These are phyloP conservation scores for Caradrina kadenii DNA, from an alignment of 2,888 invertebrate genomes.

Conservation along the genomic window DNA sequence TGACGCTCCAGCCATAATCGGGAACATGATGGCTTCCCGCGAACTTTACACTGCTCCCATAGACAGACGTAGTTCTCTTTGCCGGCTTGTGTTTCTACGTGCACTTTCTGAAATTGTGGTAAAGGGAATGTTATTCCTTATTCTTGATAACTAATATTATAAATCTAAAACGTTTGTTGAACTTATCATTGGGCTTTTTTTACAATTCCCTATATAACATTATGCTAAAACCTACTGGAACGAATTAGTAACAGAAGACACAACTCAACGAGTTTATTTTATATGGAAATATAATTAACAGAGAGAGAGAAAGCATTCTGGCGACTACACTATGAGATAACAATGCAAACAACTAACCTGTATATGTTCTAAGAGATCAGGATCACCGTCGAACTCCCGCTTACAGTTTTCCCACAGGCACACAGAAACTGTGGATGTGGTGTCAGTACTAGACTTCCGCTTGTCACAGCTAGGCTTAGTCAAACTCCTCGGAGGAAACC, in stretches of 20 bases:
- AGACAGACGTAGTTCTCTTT: constrained; percentile 96
- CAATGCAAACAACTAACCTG: constrained; percentile 91
- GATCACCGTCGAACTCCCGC: constrained; percentile 94
- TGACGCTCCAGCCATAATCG: constrained; percentile 98
- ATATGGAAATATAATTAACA: no score
- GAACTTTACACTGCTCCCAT: constrained; percentile 98
- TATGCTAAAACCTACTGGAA: no score
- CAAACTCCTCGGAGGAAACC: constrained; percentile 93
- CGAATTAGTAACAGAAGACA: no score
- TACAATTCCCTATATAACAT: no score
- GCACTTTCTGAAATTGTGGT: constrained; percentile 91
- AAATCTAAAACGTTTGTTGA: no score
- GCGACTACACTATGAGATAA: constrained; percentile 3
- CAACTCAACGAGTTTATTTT: no score
- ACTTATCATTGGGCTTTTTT: no score
- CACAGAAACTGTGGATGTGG: constrained; percentile 88
- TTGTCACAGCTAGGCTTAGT: constrained; percentile 78
- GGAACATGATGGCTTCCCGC: constrained; percentile 97
- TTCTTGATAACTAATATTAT: no score
- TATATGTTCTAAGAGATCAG: constrained; percentile 96
- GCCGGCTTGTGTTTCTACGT: constrained; percentile 96
- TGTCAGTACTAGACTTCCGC: constrained; percentile 83
- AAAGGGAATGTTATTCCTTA: neutral
- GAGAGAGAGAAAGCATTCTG: neutral
- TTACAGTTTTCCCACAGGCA: constrained; percentile 96